These are phyloP conservation scores for Anagyrus pseudococci DNA, from an alignment of 2,888 invertebrate species.

Conservation along the genomic window DNA sequence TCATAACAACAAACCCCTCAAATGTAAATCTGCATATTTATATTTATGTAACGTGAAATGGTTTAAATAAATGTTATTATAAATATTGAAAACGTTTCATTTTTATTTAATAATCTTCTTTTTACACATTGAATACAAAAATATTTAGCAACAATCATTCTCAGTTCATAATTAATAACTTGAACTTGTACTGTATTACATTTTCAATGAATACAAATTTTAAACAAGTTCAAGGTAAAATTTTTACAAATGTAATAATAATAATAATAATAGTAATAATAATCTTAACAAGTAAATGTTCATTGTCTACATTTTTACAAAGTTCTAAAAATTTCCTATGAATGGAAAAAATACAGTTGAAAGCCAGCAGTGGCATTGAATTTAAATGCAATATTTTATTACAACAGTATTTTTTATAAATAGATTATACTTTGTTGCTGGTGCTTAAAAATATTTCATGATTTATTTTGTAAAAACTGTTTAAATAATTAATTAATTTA, in stretches of 20 bases:
- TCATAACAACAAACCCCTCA: constrained; percentile 29
- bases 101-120: constrained; percentile 30
- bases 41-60: constrained; percentile 34
- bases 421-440: no score
- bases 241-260: constrained; percentile 9
- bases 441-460: no score
- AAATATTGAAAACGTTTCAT: constrained; percentile 34
- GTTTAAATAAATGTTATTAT: constrained; percentile 37
- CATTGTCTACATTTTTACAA: no score
- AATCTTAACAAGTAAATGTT: neutral
- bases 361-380: no score
- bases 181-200: neutral
- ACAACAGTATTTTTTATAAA: no score
- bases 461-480: no score
- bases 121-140: constrained; percentile 32
- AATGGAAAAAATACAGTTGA: no score
- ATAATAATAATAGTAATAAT: neutral
- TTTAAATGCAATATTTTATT: no score
- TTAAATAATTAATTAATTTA: no score
- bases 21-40: constrained; percentile 37
- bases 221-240: no score
- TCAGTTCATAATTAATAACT: neutral
- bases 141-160: constrained; percentile 32
- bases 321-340: no score
- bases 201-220: neutral